Percentiles rank a stretch among this genome's conserved stretches.
These are phyloP conservation scores for Antechinus stuartii DNA, from an alignment of 2,113 vertebrate species.

Conservation along the genomic window DNA sequence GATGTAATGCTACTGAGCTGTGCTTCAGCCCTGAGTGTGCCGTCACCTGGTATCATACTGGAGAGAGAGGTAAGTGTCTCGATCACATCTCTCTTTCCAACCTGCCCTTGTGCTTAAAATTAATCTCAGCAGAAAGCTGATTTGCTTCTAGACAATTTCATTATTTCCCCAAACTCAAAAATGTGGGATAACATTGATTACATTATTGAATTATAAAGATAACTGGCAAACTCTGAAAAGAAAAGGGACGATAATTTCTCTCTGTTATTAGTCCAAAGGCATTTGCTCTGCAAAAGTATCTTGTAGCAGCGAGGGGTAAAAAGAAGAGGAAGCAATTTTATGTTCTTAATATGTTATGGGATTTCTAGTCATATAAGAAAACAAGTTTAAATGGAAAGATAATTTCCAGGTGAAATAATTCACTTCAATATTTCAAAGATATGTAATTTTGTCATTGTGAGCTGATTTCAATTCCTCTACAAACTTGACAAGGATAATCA, in stretches of 20 bases:
- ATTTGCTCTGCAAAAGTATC: constrained; percentile 68
- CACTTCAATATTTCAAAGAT: constrained; percentile 55
- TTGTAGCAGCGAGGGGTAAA: constrained; percentile 57
- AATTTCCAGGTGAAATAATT: constrained; percentile 60
- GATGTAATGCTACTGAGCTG: constrained; percentile 82
- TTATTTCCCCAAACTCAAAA: constrained; percentile 67
- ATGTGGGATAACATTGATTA: constrained; percentile 64
- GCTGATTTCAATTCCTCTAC: constrained; percentile 29
- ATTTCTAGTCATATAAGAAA: constrained; percentile 56
- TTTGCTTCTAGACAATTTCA: constrained; percentile 74
- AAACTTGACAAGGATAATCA: constrained; percentile 40
- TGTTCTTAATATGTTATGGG: constrained; percentile 63
- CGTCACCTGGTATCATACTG: constrained; percentile 78
- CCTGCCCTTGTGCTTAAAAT: constrained; percentile 67
- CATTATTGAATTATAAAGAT: constrained; percentile 76
- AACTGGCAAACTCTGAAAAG: constrained; percentile 79
- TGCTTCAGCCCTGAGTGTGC: constrained; percentile 76
- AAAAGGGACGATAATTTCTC: constrained; percentile 77
- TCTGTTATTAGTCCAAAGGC: constrained; percentile 70
- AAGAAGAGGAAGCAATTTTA: constrained; percentile 51
- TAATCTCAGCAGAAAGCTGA: constrained; percentile 72
- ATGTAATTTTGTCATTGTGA: constrained; percentile 43
- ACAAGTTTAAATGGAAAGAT: constrained; percentile 69
- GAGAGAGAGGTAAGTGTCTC: constrained; percentile 81
- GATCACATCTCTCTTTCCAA: constrained; percentile 77